Conservation (phyloP, 2,888 invertebrate genomes). For the Chirona hameri region DNA sequence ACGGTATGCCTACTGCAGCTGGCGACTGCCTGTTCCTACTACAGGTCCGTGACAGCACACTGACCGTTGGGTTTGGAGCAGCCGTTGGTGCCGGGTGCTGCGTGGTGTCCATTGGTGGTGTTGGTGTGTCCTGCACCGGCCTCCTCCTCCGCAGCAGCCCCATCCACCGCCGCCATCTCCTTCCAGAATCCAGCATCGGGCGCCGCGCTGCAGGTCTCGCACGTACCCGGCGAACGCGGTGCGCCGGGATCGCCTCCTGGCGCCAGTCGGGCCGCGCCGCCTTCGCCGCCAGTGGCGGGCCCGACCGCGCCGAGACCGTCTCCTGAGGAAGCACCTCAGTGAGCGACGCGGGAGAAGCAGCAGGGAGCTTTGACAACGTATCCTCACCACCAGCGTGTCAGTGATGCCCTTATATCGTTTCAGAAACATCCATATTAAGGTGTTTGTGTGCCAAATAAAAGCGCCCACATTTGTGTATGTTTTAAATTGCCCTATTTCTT, state of each 20-base stretch:
- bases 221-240: background rate
- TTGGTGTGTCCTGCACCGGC: too few species aligned
- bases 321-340: background rate
- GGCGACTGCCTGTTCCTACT: too few species aligned
- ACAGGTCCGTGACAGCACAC: too few species aligned
- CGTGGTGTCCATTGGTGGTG: background rate
- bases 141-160: background rate
- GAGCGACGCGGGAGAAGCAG: background rate
- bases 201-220: background rate
- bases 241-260: background rate
- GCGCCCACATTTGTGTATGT: too few species aligned
- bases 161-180: conserved; percentile 11
- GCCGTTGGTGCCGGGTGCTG: background rate
- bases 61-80: background rate
- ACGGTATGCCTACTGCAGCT: too few species aligned
- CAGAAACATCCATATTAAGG: too few species aligned
- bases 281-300: conserved; percentile 3
- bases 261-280: background rate
- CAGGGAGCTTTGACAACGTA: too few species aligned
- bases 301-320: conserved; percentile 24
- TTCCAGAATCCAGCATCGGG: conserved; percentile 24
- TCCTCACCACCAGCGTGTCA: too few species aligned
- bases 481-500: too few species aligned
- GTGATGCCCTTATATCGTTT: too few species aligned
- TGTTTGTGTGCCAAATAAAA: too few species aligned